A percentile compares a stretch with the other conserved stretches of the same genome.
Conservation (phyloP, 2,113 vertebrate species). For the Melanerpes formicivorus region DNA sequence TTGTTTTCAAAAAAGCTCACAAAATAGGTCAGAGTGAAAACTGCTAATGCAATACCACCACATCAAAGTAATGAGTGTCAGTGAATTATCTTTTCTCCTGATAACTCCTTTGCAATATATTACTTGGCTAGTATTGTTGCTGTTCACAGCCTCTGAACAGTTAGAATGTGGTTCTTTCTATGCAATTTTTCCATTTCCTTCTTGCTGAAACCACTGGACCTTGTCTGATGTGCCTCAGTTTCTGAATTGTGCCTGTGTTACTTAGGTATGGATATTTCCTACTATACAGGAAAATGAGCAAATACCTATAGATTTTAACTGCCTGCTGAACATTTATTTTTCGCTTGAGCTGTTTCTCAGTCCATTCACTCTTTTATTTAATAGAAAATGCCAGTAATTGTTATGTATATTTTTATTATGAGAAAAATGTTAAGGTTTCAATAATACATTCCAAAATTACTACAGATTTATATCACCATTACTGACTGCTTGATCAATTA, state of each 20-base stretch:
- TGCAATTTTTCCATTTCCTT: slow-evolving; percentile 11
- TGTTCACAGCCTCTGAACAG: background rate
- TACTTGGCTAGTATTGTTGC: background rate
- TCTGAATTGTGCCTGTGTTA: slow-evolving; percentile 8
- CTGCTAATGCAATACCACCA: background rate
- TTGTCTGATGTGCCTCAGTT: background rate
- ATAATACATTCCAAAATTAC: background rate
- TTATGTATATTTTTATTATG: background rate
- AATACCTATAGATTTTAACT: background rate
- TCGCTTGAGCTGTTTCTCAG: background rate
- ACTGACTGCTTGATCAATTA: background rate
- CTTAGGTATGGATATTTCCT: background rate
- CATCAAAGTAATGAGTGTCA: background rate
- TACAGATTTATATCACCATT: background rate
- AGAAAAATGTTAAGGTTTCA: background rate
- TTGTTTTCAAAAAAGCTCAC: background rate
- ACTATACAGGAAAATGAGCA: background rate
- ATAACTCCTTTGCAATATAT: background rate
- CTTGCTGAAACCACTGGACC: background rate
- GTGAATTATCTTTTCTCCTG: background rate
- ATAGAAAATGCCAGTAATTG: background rate
- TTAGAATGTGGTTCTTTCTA: background rate
- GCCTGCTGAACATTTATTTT: background rate
- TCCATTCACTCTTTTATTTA: background rate
- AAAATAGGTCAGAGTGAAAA: background rate